Conservation (phyloP, 2,797 vertebrate species). For the Scyliorhinus canicula region DNA sequence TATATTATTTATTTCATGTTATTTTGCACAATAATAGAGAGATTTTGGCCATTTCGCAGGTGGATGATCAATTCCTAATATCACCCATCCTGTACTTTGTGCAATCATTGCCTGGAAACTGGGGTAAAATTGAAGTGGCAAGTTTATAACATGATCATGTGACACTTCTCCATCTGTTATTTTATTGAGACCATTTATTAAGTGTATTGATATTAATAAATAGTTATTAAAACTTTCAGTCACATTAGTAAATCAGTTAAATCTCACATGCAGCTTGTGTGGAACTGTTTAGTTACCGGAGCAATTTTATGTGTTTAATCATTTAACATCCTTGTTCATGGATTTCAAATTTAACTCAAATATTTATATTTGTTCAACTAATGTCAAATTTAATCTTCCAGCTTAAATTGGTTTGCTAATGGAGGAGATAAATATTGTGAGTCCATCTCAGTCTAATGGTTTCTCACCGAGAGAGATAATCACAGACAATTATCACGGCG, state of each 20-base stretch:
- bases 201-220: conserved; percentile 1
- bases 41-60: background rate
- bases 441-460: background rate
- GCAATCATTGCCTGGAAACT: background rate
- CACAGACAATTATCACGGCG: conserved; percentile 49
- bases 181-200: background rate
- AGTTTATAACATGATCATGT: background rate
- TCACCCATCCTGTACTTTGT: background rate
- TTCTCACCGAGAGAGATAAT: background rate
- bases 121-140: background rate
- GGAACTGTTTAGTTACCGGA: background rate
- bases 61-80: background rate
- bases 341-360: conserved; percentile 23
- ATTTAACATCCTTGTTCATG: background rate
- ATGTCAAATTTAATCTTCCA: conserved; percentile 20
- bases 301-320: background rate
- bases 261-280: background rate
- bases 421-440: conserved; percentile 13
- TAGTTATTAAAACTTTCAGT: background rate
- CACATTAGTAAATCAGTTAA: background rate
- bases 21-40: background rate
- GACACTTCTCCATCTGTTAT: background rate
- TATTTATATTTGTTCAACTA: conserved; percentile 35
- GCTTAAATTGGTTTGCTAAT: background rate
- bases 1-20: no score